phyloP scores from a whole-genome alignment of 2,113 vertebrate genomes.

The Saimiri boliviensis region DNA sequence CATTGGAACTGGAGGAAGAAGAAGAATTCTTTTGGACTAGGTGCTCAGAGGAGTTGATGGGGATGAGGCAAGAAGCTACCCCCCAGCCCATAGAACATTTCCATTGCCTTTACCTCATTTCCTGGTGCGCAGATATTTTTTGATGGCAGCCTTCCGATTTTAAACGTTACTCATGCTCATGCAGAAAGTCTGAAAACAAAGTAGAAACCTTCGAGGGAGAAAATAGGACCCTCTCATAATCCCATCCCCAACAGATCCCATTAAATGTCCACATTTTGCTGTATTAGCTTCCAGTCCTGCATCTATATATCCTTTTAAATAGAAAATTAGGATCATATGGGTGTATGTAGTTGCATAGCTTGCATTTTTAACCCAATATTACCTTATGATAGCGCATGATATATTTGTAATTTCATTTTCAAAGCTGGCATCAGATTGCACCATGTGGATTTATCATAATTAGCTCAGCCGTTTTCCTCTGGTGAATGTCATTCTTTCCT shows the following conservation, averaged over 20 bases:
- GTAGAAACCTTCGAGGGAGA: constrained; percentile 14
- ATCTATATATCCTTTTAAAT: background rate
- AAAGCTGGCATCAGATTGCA: background rate
- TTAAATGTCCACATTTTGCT: background rate
- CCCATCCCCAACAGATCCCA: background rate
- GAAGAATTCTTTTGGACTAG: background rate
- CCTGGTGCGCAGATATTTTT: background rate
- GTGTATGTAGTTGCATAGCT: background rate
- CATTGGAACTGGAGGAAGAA: background rate
- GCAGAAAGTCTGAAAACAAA: background rate
- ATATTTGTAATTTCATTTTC: constrained; percentile 7
- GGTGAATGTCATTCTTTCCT: background rate
- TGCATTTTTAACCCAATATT: background rate
- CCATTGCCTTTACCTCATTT: background rate
- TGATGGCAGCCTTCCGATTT: background rate
- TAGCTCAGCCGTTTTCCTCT: background rate
- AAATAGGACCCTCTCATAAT: background rate
- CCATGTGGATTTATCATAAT: background rate
- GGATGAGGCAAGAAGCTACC: background rate
- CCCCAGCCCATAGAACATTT: background rate
- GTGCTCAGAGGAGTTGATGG: background rate
- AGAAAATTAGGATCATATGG: background rate
- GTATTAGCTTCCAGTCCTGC: background rate
- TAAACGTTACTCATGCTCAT: background rate
- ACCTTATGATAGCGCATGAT: background rate